These are phyloP conservation scores for Hystrix brachyura DNA, from an alignment of 2,113 vertebrate species.

Conservation along the genomic window DNA sequence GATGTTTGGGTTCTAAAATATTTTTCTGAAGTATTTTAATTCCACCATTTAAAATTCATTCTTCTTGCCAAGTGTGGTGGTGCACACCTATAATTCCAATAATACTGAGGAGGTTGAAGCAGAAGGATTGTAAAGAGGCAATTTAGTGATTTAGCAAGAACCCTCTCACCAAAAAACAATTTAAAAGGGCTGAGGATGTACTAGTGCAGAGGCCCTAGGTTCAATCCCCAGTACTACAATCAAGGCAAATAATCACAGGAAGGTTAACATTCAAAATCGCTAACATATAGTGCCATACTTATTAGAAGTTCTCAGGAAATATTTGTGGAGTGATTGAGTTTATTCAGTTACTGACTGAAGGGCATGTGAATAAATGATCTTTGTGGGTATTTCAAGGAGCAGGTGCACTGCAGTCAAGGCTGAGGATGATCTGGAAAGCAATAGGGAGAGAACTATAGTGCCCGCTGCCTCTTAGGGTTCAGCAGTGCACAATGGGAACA, in stretches of 20 bases:
- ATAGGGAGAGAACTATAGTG: background rate
- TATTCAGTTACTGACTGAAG: background rate
- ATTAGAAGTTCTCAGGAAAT: background rate
- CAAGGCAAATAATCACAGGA: background rate
- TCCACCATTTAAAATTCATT: slow-evolving; percentile 21
- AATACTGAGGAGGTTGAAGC: background rate
- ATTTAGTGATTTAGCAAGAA: background rate
- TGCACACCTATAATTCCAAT: background rate
- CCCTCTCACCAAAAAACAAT: background rate
- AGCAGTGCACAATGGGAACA: background rate
- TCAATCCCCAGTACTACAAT: background rate
- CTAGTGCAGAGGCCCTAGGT: background rate
- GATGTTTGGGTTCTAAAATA: background rate
- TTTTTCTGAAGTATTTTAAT: slow-evolving; percentile 4
- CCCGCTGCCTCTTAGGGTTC: background rate
- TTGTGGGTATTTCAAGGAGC: background rate
- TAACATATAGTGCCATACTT: background rate
- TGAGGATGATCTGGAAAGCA: background rate
- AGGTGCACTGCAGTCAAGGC: background rate
- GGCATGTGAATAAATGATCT: background rate
- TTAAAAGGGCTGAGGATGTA: background rate
- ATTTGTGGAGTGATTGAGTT: background rate
- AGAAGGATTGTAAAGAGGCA: background rate
- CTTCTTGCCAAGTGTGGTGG: background rate
- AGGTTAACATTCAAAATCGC: background rate